phyloP scores from a whole-genome alignment of 2,113 vertebrate species.

The Athene noctua region DNA sequence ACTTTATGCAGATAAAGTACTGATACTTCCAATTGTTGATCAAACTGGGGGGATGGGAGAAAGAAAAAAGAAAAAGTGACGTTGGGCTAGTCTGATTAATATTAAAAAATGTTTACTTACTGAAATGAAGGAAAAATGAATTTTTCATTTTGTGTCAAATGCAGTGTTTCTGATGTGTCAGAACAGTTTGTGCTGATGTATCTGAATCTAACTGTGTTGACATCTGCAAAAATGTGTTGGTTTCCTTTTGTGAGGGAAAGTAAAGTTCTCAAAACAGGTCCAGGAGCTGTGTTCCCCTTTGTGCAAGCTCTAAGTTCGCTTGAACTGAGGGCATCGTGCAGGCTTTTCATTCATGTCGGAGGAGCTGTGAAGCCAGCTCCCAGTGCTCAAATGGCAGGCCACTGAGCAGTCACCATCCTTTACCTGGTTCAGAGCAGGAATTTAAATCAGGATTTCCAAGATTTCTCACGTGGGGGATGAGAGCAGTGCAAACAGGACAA shows the following conservation, averaged over 20 bases:
- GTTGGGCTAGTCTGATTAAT: not conserved
- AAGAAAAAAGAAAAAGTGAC: not conserved
- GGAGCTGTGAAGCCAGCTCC: not conserved
- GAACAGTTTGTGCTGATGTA: not conserved
- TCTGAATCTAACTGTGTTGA: not conserved
- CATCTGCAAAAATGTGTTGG: not conserved
- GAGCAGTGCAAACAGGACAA: not conserved
- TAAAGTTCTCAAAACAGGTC: not conserved
- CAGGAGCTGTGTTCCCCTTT: fast-evolving
- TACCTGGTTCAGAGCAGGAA: not conserved
- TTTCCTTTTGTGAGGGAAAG: not conserved
- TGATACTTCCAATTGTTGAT: not conserved
- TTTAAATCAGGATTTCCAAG: not conserved
- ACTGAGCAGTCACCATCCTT: not conserved
- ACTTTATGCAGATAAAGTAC: not conserved
- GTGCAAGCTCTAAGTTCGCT: not conserved
- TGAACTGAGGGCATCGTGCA: fast-evolving
- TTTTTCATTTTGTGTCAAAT: not conserved
- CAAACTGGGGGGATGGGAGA: not conserved
- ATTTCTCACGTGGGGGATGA: fast-evolving
- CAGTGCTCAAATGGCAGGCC: not conserved
- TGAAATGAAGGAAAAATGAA: not conserved
- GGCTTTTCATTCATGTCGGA: not conserved
- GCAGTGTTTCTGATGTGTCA: not conserved
- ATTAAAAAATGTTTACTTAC: not conserved